Base-by-base conservation (phyloP, 2,888 invertebrate species). In the Zhuqinia jingwanae region DNA sequence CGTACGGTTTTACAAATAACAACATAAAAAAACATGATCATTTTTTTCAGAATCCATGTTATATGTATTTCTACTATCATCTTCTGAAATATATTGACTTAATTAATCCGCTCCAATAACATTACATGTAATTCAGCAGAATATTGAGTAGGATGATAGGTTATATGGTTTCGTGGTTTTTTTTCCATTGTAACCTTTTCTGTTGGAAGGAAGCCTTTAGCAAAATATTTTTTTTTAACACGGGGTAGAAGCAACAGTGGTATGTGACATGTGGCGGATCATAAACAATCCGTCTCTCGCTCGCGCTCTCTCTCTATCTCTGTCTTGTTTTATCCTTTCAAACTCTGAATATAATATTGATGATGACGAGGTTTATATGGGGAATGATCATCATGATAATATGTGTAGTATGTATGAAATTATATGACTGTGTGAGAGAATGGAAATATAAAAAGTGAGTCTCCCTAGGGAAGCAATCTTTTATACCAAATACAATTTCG, bases 81-180 rank as follows among this genome's bases (percentile, higher is more conserved):
- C 25, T 22, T n/a, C n/a, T n/a, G n/a, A n/a, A 10, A 27, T 30
- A 22, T n/a, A 13, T 65, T 17, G n/a, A 22, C 47, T n/a, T 70
- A 70, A 70, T 70, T 70, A 47, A 70, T 17, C 25, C 47, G 70
- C 47, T 70, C 70, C 70, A 47, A 70, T 70, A 47, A 22, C 47
- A 47, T 47, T 13, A 15, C 20, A 47, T 17, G 30, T 17, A 17
- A 47, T 47, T 42, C 6, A 8, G 10, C 42, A 42, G 42, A 47
- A 47, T 42, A 8, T 60, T 13, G 27, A 25, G 15, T 27, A n/a
- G n/a, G n/a, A n/a, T n/a, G n/a, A n/a, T n/a, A n/a, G n/a, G n/a
- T n/a, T n/a, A n/a, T n/a, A n/a, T n/a, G n/a, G n/a, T n/a, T n/a
- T n/a, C n/a, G n/a, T n/a, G n/a, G n/a, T n/a, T n/a, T n/a, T n/a